A percentile compares a stretch with the other conserved stretches of the same genome.
Evolutionary conservation across 2,797 vertebrate species (phyloP).

Genomic region (Galagoides demidoff): DNA sequence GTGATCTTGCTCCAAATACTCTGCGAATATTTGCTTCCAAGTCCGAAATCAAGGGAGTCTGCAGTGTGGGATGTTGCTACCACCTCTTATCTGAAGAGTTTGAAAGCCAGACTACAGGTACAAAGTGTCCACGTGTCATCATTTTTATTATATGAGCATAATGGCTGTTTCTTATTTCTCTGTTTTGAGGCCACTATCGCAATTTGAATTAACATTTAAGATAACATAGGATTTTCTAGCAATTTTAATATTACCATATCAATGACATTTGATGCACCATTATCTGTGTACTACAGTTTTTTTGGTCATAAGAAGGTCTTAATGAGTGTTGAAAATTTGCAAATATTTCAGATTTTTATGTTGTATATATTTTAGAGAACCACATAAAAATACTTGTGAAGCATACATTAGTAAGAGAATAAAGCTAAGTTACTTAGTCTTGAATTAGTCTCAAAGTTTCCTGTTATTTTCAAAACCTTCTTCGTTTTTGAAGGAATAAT

Average conservation of each 20-base stretch:
- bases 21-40: slow-evolving; percentile 93
- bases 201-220: slow-evolving; percentile 38
- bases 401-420: neutral
- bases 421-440: slow-evolving; percentile 41
- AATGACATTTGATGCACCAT: slow-evolving; percentile 10
- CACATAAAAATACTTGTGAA: neutral
- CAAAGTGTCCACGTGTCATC: neutral
- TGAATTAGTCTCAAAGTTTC: slow-evolving; percentile 38
- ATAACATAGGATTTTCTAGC: neutral
- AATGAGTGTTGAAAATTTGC: neutral
- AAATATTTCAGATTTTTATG: slow-evolving; percentile 54
- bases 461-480: neutral
- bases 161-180: slow-evolving; percentile 55
- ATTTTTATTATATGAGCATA: slow-evolving; percentile 68
- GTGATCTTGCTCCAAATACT: slow-evolving; percentile 93
- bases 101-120: slow-evolving; percentile 89
- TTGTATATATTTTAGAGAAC: slow-evolving; percentile 18
- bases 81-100: slow-evolving; percentile 90
- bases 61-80: slow-evolving; percentile 95
- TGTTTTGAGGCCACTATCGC: neutral
- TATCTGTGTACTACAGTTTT: neutral
- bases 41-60: slow-evolving; percentile 93
- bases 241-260: neutral
- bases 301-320: slow-evolving; percentile 29
- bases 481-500: slow-evolving; percentile 49